Evolutionary conservation across 1,140 invertebrate species (phyloP), one percentile per base, ranked within the genome.

Genomic region (Armadillidium nasatum): DNA sequence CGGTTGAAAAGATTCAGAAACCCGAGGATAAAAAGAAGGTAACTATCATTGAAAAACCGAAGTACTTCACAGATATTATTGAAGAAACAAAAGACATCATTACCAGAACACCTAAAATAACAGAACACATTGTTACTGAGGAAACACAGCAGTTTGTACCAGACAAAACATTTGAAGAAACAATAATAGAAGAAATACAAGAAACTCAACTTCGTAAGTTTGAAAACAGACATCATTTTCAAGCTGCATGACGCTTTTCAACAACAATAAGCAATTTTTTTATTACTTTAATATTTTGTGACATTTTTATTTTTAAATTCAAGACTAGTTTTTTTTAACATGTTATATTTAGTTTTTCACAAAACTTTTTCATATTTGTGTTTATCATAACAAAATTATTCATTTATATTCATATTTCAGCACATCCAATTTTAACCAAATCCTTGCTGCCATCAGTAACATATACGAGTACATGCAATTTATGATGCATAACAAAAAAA

Each of bases 1-100:
- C 74, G 60, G 22, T 70, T n/a, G 33, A 76, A 76, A 50, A 66
- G n/a, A n/a, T n/a, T n/a, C n/a, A n/a, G 4, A 78, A 80, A 76
- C 78, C 71, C 23, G 54, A 72, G 15, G 70, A 78, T 15, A 50
- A 50, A 50, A 50, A 50, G 46, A 50, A 50, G 15, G 46, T 50
- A 10, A 9, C 9, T 9, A 50, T 50, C 15, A 50, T 50, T 15
- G 46, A 50, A 15, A 50, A 50, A 50, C 46, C 46, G 9, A 15
- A 50, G 15, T 50, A 50, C 15, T 10, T 50, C 9, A 50, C 50
- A 15, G 50, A 4, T 15, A 60, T 19, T 15, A 7, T 60, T 15
- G 50, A 60, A 50, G 46, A 60, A 60, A 60, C 50, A 15, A 60
- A 60, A 50, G 46, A 7, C 11, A 2, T 60, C 7, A 60, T 60